Evolutionary conservation across 1,140 invertebrate genomes (phyloP).

Genomic region (Diuraphis noxia): DNA sequence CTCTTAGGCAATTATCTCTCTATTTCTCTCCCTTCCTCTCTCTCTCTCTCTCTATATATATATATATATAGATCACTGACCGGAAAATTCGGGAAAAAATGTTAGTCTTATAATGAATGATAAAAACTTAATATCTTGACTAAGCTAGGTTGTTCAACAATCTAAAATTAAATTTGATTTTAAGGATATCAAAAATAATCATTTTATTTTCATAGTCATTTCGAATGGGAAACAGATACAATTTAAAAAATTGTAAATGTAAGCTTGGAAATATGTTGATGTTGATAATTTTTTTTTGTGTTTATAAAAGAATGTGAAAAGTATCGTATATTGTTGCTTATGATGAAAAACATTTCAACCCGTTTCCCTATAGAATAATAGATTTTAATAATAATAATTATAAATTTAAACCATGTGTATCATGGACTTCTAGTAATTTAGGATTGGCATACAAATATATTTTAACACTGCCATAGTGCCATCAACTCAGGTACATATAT

Average conservation of each 20-base stretch:
- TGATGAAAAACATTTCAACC: background rate
- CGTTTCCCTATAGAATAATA: background rate
- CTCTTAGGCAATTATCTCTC: background rate
- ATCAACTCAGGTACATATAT: too few relatives aligned
- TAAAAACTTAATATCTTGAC: too few relatives aligned
- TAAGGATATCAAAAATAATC: background rate
- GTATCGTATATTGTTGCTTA: background rate
- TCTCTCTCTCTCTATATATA: too few relatives aligned
- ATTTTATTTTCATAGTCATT: background rate
- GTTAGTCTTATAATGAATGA: background rate
- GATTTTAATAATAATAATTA: too few relatives aligned
- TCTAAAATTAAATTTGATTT: background rate
- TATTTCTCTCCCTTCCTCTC: too few relatives aligned
- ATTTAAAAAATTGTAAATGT: background rate
- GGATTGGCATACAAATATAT: too few relatives aligned
- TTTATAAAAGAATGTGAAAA: background rate
- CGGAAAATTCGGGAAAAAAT: background rate
- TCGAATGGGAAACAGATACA: too few relatives aligned
- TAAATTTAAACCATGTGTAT: too few relatives aligned
- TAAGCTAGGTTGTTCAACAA: background rate
- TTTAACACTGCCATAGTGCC: too few relatives aligned
- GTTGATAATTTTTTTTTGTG: background rate
- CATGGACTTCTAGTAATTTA: too few relatives aligned
- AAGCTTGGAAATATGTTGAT: background rate
- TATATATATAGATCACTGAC: background rate